Evolutionary conservation across 2,113 vertebrate species (phyloP).

Genomic region (Numida meleagris): DNA sequence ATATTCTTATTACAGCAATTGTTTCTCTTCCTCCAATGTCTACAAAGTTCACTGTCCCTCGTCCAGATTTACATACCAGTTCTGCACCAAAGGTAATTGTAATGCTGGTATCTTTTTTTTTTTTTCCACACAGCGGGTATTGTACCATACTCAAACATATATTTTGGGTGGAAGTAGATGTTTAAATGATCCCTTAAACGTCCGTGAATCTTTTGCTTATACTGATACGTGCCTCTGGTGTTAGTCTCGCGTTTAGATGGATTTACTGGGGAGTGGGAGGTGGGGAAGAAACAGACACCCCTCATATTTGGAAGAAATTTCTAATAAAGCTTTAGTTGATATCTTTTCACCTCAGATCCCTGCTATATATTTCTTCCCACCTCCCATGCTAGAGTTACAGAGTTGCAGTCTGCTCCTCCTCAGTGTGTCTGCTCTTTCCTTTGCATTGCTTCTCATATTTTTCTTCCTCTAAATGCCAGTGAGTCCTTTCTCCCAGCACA

Average conservation of each 20-base stretch:
- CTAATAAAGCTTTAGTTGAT: background rate
- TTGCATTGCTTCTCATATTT: background rate
- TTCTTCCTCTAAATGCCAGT: background rate
- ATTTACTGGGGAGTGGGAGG: background rate
- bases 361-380: background rate
- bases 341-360: background rate
- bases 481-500: background rate
- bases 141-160: background rate
- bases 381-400: background rate
- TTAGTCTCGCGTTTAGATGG: background rate
- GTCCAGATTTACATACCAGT: background rate
- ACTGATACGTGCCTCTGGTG: background rate
- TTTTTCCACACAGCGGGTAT: background rate
- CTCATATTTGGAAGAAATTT: background rate
- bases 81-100: conserved; percentile 52
- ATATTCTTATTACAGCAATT: conserved; percentile 35
- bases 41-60: background rate
- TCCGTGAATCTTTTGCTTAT: background rate
- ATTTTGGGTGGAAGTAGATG: background rate
- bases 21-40: background rate
- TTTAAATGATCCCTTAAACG: background rate
- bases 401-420: background rate
- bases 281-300: background rate
- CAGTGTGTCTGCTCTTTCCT: background rate
- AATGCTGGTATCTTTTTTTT: background rate